Conservation (phyloP, 2,797 vertebrate genomes). For the Hafferia zeledoni region DNA sequence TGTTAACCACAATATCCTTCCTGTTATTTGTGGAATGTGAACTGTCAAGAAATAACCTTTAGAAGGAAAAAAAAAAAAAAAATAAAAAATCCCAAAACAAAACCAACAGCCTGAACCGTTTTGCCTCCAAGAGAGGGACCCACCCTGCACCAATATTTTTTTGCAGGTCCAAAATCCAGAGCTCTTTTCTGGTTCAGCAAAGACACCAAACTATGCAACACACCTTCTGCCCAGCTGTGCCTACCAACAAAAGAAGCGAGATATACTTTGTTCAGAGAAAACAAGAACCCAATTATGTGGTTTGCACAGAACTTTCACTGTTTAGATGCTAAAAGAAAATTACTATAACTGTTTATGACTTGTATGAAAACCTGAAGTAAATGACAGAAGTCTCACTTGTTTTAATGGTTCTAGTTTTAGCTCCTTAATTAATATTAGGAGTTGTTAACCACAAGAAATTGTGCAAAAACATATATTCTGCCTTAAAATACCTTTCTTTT, state of each 20-base stretch:
- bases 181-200: background rate
- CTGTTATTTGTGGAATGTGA: constrained; percentile 28
- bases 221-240: background rate
- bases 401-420: background rate
- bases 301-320: constrained; percentile 8
- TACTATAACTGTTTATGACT: background rate
- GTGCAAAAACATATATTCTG: background rate
- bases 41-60: constrained; percentile 25
- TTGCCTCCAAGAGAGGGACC: background rate
- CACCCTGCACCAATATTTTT: background rate
- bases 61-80: background rate
- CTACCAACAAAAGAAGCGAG: background rate
- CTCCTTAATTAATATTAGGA: background rate
- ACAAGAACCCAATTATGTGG: background rate
- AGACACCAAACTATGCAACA: background rate
- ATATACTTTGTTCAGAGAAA: background rate
- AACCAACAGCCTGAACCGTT: background rate
- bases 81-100: background rate
- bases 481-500: background rate
- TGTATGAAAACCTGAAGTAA: constrained; percentile 35
- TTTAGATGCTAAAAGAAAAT: constrained; percentile 35
- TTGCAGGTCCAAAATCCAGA: background rate
- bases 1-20: constrained; percentile 37
- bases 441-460: background rate
- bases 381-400: background rate